Conservation (phyloP, 2,113 vertebrate species). For the Corythoichthys intestinalis region DNA sequence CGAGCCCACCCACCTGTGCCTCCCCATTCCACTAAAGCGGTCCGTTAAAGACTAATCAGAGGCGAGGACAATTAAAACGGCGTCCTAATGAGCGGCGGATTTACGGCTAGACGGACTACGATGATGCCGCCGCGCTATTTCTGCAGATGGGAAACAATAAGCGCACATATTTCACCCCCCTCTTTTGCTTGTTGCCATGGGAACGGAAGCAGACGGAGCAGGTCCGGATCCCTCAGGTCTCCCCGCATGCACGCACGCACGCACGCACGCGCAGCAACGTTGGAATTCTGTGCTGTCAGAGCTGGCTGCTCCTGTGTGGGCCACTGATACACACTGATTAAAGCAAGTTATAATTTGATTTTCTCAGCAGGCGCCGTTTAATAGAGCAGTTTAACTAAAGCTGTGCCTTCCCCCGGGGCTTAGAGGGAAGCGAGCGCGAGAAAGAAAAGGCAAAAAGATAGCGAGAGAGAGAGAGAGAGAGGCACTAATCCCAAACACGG, state of each 20-base stretch:
- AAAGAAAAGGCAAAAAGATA: conserved; percentile 29
- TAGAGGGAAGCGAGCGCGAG: conserved; percentile 44
- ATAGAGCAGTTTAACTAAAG: conserved; percentile 77
- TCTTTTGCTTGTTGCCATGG: conserved; percentile 71
- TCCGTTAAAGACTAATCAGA: conserved; percentile 74
- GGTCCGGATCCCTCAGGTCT: conserved; percentile 75
- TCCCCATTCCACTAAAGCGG: conserved; percentile 66
- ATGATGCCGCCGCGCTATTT: conserved; percentile 24
- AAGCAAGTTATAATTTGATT: conserved; percentile 78
- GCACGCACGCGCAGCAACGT: neutral
- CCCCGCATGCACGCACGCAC: conserved; percentile 3
- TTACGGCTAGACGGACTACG: conserved; percentile 27
- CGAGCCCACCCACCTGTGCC: conserved; percentile 67
- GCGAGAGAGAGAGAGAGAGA: conserved; percentile 29
- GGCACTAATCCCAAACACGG: conserved; percentile 69
- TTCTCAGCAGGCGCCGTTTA: conserved; percentile 75
- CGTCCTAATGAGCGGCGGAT: conserved; percentile 64
- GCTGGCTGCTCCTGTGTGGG: conserved; percentile 71
- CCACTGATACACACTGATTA: conserved; percentile 76
- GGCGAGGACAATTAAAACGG: conserved; percentile 58
- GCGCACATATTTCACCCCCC: conserved; percentile 71
- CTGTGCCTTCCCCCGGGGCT: conserved; percentile 72
- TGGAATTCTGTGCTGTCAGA: conserved; percentile 53
- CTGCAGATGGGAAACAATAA: conserved; percentile 65
- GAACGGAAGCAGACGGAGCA: conserved; percentile 72